These are phyloP conservation scores for Seriola quinqueradiata DNA, from an alignment of 2,113 vertebrate genomes.

Conservation along the genomic window DNA sequence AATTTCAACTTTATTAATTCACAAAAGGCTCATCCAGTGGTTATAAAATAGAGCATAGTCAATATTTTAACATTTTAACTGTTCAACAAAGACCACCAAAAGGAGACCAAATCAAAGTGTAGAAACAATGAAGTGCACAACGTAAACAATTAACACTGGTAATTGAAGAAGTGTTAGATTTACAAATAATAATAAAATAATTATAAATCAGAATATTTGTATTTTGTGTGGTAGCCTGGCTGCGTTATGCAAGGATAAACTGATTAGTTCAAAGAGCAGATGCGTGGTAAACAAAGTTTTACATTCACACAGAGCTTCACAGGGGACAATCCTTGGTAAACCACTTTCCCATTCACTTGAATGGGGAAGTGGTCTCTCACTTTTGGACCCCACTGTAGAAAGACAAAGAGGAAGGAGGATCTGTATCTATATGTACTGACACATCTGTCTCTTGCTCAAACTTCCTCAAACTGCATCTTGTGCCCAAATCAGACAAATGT, in stretches of 20 bases:
- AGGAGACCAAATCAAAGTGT: conserved; percentile 2
- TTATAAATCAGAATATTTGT: neutral
- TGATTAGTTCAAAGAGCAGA: neutral
- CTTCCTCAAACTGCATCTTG: neutral
- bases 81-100: conserved; percentile 35
- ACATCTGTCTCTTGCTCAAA: neutral
- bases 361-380: no score
- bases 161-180: conserved; percentile 18
- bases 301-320: conserved; percentile 53
- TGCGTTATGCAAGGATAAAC: neutral
- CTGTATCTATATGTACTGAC: neutral
- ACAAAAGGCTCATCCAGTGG: conserved; percentile 67
- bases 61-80: conserved; percentile 50
- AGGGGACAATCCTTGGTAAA: conserved; percentile 3
- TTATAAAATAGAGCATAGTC: conserved; percentile 69
- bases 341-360: no score
- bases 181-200: neutral
- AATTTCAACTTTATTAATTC: conserved; percentile 70
- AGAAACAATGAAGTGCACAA: conserved; percentile 37
- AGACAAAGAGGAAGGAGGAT: neutral
- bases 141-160: conserved; percentile 21
- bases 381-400: no score
- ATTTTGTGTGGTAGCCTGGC: neutral
- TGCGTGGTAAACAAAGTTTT: conserved; percentile 15
- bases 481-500: neutral